phyloP scores from a whole-genome alignment of 2,888 invertebrate genomes.

The Polydrusus tereticollis region DNA sequence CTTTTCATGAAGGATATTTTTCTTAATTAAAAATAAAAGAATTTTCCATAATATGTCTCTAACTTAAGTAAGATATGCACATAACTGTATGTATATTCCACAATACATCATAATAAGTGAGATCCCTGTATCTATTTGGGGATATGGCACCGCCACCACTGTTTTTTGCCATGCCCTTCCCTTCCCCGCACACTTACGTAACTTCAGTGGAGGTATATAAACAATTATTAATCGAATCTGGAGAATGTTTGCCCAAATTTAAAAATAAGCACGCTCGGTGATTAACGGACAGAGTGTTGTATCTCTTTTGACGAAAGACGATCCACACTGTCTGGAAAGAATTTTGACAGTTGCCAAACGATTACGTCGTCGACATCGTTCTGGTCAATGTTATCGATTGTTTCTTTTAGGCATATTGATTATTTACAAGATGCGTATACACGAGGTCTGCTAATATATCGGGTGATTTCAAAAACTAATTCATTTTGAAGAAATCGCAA shows the following conservation, averaged over 20 bases:
- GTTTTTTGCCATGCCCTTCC: neutral
- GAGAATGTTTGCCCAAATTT: constrained; percentile 25
- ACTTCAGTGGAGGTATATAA: constrained; percentile 10
- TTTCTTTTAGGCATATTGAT: neutral
- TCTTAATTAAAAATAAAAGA: too few relatives aligned
- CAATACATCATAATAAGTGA: too few relatives aligned
- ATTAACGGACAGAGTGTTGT: constrained; percentile 21
- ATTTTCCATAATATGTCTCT: too few relatives aligned
- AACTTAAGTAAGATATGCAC: too few relatives aligned
- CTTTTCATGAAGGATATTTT: too few relatives aligned
- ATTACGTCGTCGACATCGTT: neutral
- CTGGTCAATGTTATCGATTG: constrained; percentile 14
- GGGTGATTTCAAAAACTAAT: neutral
- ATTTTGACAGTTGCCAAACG: constrained; percentile 19
- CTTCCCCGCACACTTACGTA: constrained; percentile 16
- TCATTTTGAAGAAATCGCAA: too few relatives aligned
- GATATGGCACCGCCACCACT: too few relatives aligned
- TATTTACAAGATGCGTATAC: neutral
- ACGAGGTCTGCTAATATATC: too few relatives aligned
- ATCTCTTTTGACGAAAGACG: constrained; percentile 31
- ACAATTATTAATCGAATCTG: constrained; percentile 33
- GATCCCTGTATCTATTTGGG: neutral
- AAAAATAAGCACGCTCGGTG: constrained; percentile 28
- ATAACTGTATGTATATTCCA: too few relatives aligned
- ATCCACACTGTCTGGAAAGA: constrained; percentile 26